phyloP scores from a whole-genome alignment of 2,888 invertebrate genomes.

The Branchellion lobata region DNA sequence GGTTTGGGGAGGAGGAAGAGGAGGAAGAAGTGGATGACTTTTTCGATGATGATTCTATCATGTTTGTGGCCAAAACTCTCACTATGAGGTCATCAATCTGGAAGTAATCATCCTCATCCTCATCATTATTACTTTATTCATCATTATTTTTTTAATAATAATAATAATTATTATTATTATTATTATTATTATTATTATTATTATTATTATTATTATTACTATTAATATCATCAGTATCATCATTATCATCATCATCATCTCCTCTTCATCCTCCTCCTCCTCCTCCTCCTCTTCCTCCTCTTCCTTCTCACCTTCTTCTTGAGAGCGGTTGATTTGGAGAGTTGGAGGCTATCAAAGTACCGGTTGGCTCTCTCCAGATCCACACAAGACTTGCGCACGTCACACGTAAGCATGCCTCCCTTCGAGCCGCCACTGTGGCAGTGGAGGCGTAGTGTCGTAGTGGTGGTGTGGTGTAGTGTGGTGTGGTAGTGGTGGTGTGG shows the following conservation, averaged over 20 bases:
- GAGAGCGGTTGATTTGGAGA: neutral
- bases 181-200: neutral
- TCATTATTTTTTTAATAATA: neutral
- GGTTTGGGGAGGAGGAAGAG: neutral
- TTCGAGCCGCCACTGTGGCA: neutral
- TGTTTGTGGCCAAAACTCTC: neutral
- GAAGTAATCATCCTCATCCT: neutral
- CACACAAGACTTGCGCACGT: neutral
- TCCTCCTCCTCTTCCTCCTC: neutral
- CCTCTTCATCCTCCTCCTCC: neutral
- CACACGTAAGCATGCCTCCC: too few relatives aligned
- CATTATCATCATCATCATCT: too few relatives aligned
- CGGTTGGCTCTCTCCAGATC: neutral
- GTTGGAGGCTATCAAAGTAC: neutral
- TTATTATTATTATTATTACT: too few relatives aligned
- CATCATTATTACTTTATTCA: neutral
- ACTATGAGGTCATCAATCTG: neutral
- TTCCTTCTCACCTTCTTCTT: constrained; percentile 1
- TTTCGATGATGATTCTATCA: neutral
- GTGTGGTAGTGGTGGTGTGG: too few relatives aligned
- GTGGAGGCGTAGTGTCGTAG: too few relatives aligned
- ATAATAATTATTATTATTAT: neutral
- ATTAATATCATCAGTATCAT: too few relatives aligned
- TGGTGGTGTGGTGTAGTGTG: too few relatives aligned
- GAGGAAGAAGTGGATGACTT: neutral